A percentile compares a stretch with the other conserved stretches of the same genome.
Evolutionary conservation across 2,888 invertebrate genomes (phyloP).

Genomic region (Drosophila affinis): DNA sequence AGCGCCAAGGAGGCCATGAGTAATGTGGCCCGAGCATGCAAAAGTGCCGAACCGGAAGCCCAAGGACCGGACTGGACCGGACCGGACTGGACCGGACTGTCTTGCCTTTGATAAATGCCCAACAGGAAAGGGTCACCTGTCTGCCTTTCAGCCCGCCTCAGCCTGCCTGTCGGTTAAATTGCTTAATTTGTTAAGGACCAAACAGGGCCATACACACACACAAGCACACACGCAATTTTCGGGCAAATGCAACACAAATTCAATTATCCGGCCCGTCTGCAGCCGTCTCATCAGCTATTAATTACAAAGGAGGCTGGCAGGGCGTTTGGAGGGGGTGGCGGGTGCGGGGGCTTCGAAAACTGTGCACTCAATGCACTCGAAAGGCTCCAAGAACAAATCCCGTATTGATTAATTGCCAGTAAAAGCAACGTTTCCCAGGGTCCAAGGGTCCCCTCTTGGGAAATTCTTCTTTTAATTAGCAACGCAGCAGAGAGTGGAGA

Average conservation of each 20-base stretch:
- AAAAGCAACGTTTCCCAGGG: neutral
- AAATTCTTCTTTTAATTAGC: conserved; percentile 57
- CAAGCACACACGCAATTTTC: conserved; percentile 17
- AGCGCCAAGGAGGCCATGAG: conserved; percentile 44
- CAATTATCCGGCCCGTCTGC: conserved; percentile 60
- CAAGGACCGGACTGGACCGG: conserved; percentile 1
- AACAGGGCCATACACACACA: conserved; percentile 1
- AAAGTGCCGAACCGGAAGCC: conserved; percentile 54
- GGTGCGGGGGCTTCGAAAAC: conserved; percentile 44
- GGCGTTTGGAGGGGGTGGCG: no score
- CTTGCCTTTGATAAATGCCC: conserved; percentile 65
- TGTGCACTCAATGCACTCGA: conserved; percentile 24
- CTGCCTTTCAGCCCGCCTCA: conserved; percentile 4
- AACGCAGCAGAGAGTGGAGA: conserved; percentile 15
- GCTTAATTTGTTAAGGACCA: conserved; percentile 67
- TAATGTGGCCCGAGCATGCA: conserved; percentile 62
- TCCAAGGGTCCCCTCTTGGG: conserved; percentile 5
- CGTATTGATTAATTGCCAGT: conserved; percentile 44
- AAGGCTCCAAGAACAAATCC: conserved; percentile 28
- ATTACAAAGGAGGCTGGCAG: conserved; percentile 53
- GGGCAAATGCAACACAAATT: conserved; percentile 66
- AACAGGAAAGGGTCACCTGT: conserved; percentile 48
- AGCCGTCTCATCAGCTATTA: conserved; percentile 43
- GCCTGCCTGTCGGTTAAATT: conserved; percentile 52
- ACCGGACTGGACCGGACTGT: conserved; percentile 12